Percentiles rank a stretch among this genome's conserved stretches.
phyloP scores from a whole-genome alignment of 2,888 invertebrate species.

The Cristatella mucedo region DNA sequence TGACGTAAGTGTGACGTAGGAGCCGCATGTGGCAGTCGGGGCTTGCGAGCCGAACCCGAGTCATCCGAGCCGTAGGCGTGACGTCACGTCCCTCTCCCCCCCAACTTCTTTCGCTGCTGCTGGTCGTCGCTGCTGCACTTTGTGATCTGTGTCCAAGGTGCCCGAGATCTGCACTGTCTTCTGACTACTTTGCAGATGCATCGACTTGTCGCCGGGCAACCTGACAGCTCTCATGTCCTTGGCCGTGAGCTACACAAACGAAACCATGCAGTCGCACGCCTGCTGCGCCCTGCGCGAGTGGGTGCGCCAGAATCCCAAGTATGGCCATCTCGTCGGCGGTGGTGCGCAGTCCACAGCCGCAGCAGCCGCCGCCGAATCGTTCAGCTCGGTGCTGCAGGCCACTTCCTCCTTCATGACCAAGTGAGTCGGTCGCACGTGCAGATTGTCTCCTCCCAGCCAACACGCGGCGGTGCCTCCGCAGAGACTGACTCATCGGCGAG shows the following conservation, averaged over 20 bases:
- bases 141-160: too few relatives aligned
- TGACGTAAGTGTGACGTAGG: too few relatives aligned
- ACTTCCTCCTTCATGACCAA: conserved; percentile 27
- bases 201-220: conserved; percentile 62
- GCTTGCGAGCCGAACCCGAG: too few relatives aligned
- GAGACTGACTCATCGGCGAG: too few relatives aligned
- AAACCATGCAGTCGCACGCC: conserved; percentile 76
- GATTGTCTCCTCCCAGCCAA: background rate
- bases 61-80: too few relatives aligned
- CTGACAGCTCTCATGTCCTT: conserved; percentile 69
- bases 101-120: too few relatives aligned
- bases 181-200: conserved; percentile 48
- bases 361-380: background rate
- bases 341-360: conserved; percentile 10
- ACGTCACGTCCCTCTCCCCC: too few relatives aligned
- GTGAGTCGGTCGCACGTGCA: too few relatives aligned
- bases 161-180: too few relatives aligned
- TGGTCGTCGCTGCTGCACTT: too few relatives aligned
- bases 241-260: conserved; percentile 88
- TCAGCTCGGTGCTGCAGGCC: background rate
- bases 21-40: too few relatives aligned
- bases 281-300: conserved; percentile 54
- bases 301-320: conserved; percentile 56
- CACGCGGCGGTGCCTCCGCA: background rate
- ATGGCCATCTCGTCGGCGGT: conserved; percentile 50